These are phyloP conservation scores for Ciconia boyciana DNA, from an alignment of 2,113 vertebrate species.

Conservation along the genomic window DNA sequence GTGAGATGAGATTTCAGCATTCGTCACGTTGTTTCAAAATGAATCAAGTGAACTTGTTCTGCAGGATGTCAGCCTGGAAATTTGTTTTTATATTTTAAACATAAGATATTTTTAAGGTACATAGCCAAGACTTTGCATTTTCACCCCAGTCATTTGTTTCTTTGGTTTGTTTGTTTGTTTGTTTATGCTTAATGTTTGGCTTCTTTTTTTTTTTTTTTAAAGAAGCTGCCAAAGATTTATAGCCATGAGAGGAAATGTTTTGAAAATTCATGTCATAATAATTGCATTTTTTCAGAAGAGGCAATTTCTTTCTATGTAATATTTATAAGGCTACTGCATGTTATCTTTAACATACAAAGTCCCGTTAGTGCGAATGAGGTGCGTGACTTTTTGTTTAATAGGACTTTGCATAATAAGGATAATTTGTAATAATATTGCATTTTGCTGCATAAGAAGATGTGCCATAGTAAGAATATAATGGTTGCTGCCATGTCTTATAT, in stretches of 20 bases:
- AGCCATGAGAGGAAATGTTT: neutral
- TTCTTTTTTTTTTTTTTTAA: neutral
- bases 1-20: neutral
- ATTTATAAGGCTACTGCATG: conserved; percentile 2
- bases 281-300: conserved; percentile 5
- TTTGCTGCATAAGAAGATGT: conserved; percentile 33
- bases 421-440: conserved; percentile 67
- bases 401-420: conserved; percentile 59
- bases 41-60: neutral
- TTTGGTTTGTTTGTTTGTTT: neutral
- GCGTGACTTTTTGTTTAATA: conserved; percentile 61
- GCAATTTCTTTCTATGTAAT: conserved; percentile 22
- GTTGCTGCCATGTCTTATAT: conserved; percentile 20
- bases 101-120: neutral
- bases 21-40: neutral
- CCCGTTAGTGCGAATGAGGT: conserved; percentile 43
- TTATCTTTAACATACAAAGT: conserved; percentile 58
- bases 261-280: conserved; percentile 4
- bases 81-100: neutral
- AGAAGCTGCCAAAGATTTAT: neutral
- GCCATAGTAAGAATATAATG: conserved; percentile 27
- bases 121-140: neutral
- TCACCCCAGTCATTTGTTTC: neutral
- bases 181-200: neutral
- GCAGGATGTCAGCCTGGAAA: neutral